Percentiles rank a stretch among this genome's conserved stretches.
These are phyloP conservation scores for Micropterix aruncella DNA, from an alignment of 2,888 invertebrate species.

Conservation along the genomic window DNA sequence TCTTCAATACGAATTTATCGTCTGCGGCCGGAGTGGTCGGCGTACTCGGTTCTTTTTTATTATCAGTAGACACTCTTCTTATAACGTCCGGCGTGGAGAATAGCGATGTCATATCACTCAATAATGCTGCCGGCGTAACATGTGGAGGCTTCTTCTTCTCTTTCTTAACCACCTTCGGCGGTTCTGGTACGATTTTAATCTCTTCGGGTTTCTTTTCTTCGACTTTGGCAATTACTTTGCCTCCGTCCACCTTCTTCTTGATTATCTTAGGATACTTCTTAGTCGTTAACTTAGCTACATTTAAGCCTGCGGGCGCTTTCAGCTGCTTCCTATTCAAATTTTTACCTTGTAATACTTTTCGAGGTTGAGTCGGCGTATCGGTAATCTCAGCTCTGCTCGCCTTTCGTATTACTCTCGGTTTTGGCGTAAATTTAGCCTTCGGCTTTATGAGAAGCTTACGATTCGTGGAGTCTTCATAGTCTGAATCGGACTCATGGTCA, in stretches of 20 bases:
- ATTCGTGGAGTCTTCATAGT: constrained; percentile 34
- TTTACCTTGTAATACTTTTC: neutral
- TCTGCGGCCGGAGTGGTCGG: constrained; percentile 19
- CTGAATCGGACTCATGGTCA: constrained; percentile 48
- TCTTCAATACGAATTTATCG: constrained; percentile 2
- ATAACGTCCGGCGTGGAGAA: constrained; percentile 72
- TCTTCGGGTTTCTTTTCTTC: constrained; percentile 15
- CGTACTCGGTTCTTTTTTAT: neutral
- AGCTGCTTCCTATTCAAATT: constrained; percentile 6
- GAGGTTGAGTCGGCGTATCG: constrained; percentile 1
- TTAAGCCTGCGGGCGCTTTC: constrained; percentile 1
- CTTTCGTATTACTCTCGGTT: constrained; percentile 18
- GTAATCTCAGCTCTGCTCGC: constrained; percentile 8
- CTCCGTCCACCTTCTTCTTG: neutral
- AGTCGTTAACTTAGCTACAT: neutral
- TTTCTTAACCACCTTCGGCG: constrained; percentile 27
- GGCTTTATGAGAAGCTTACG: constrained; percentile 4
- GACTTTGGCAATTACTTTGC: constrained; percentile 6
- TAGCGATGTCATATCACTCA: constrained; percentile 50
- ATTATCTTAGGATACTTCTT: neutral
- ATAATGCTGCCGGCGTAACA: constrained; percentile 34
- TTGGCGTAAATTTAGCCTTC: constrained; percentile 8
- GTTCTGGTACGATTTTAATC: constrained; percentile 25
- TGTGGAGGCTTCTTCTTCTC: constrained; percentile 47
- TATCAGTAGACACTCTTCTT: constrained; percentile 44